These are phyloP conservation scores for Disparrhopalites patrizii DNA, from an alignment of 2,888 invertebrate genomes.

Conservation along the genomic window DNA sequence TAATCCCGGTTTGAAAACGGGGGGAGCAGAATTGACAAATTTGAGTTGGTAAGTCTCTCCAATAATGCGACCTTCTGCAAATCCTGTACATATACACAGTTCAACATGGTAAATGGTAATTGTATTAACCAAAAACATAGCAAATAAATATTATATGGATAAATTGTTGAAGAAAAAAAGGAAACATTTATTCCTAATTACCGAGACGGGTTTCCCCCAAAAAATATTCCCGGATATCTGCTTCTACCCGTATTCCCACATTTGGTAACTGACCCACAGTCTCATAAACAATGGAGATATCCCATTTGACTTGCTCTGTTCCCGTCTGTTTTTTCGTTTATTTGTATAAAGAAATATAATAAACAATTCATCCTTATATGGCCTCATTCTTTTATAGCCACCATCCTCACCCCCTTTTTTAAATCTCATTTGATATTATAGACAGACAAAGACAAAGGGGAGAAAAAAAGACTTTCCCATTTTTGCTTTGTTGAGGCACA, in stretches of 20 bases:
- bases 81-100: constrained; percentile 37
- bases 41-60: constrained; percentile 53
- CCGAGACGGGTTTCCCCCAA: constrained; percentile 52
- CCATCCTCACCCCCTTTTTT: no score
- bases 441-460: no score
- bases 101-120: no score
- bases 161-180: no score
- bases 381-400: no score
- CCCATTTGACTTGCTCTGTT: constrained; percentile 41
- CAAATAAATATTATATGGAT: no score
- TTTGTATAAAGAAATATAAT: not conserved
- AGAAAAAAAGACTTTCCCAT: no score
- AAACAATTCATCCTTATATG: not conserved
- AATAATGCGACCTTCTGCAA: constrained; percentile 54
- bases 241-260: constrained; percentile 49
- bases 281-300: constrained; percentile 35
- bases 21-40: constrained; percentile 55
- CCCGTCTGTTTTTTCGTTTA: constrained; percentile 26
- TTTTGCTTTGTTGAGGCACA: no score
- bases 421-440: no score
- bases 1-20: constrained; percentile 57
- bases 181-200: no score
- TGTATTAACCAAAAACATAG: no score
- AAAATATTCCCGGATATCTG: constrained; percentile 52
- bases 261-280: constrained; percentile 24